phyloP scores from a whole-genome alignment of 2,113 vertebrate genomes.

The Monarcha castaneiventris region DNA sequence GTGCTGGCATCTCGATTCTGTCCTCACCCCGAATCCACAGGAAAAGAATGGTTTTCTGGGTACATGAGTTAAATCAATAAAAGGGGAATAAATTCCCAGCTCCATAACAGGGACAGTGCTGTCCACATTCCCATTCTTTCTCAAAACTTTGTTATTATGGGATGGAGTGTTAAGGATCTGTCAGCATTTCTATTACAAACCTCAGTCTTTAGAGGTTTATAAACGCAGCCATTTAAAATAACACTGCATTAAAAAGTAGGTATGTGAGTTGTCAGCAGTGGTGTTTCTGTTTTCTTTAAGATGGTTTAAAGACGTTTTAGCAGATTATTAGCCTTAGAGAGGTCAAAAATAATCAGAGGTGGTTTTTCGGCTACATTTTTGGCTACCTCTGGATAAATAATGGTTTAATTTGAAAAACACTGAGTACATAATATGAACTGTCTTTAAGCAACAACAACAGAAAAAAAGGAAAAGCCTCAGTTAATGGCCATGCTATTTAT shows the following conservation, averaged over 20 bases:
- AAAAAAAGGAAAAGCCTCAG: background rate
- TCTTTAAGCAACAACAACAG: conserved; percentile 36
- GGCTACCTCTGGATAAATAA: conserved; percentile 51
- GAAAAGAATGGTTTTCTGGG: background rate
- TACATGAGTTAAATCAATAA: background rate
- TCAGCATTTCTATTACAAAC: conserved; percentile 70
- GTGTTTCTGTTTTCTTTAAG: conserved; percentile 69
- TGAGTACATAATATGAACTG: conserved; percentile 12
- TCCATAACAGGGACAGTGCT: background rate
- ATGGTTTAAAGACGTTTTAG: conserved; percentile 64
- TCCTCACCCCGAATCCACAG: background rate
- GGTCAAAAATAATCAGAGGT: conserved; percentile 64
- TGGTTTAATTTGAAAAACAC: conserved; percentile 44
- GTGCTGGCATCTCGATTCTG: background rate
- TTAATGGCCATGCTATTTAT: background rate
- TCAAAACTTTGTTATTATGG: conserved; percentile 56
- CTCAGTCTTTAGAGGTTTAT: conserved; percentile 68
- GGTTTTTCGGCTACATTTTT: conserved; percentile 49
- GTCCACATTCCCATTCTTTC: conserved; percentile 25
- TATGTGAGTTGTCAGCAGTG: conserved; percentile 70
- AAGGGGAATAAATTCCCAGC: background rate
- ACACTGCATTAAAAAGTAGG: conserved; percentile 66
- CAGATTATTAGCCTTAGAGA: conserved; percentile 66
- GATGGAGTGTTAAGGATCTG: conserved; percentile 68
- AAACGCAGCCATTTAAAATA: conserved; percentile 68